These are phyloP conservation scores for Sorex fumeus DNA, from an alignment of 2,113 vertebrate genomes.

Conservation along the genomic window DNA sequence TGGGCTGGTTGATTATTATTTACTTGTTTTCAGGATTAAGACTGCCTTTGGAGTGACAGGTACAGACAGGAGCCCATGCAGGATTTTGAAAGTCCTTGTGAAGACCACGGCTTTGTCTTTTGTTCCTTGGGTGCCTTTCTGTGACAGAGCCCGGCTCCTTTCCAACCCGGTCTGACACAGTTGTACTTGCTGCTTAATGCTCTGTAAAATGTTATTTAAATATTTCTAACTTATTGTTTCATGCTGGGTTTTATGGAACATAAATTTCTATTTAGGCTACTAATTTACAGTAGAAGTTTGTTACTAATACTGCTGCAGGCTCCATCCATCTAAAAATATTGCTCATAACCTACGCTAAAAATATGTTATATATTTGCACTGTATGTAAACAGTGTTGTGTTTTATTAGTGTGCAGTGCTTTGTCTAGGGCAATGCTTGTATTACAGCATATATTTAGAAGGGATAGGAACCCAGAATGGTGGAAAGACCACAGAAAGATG, in stretches of 20 bases:
- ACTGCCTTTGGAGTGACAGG: conserved; percentile 26
- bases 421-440: conserved; percentile 78
- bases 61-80: background rate
- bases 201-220: conserved; percentile 85
- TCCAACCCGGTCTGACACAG: conserved; percentile 66
- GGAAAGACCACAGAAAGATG: conserved; percentile 64
- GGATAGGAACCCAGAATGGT: conserved; percentile 48
- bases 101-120: background rate
- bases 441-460: conserved; percentile 78
- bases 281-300: conserved; percentile 85
- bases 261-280: conserved; percentile 85
- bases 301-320: conserved; percentile 84
- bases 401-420: conserved; percentile 81
- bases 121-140: conserved; percentile 30
- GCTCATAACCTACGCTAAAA: conserved; percentile 84
- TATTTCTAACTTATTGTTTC: conserved; percentile 85
- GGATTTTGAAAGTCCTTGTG: background rate
- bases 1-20: background rate
- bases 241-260: conserved; percentile 84
- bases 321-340: conserved; percentile 86
- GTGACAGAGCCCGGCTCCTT: conserved; percentile 7
- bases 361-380: conserved; percentile 82
- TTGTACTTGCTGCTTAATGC: conserved; percentile 73
- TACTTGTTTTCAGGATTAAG: conserved; percentile 11
- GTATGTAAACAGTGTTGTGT: conserved; percentile 82